These are phyloP conservation scores for Thalassophryne amazonica DNA, from an alignment of 2,797 vertebrate genomes.

Conservation along the genomic window DNA sequence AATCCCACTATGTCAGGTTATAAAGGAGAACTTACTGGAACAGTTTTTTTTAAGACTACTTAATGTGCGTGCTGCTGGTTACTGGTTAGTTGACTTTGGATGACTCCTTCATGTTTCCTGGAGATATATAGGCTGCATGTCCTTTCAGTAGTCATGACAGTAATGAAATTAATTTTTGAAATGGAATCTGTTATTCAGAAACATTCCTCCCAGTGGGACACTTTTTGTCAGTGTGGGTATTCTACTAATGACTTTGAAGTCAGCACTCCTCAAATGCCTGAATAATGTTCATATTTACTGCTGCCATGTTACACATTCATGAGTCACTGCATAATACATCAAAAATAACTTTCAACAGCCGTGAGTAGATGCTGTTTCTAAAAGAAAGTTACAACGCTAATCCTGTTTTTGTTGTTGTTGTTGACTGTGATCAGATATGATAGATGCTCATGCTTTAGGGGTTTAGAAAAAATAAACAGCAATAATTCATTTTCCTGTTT, in stretches of 20 bases:
- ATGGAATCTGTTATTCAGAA: background rate
- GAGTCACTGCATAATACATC: background rate
- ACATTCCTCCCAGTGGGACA: background rate
- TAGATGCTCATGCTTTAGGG: no score
- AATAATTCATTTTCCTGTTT: no score
- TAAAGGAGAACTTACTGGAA: background rate
- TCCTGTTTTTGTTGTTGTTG: background rate
- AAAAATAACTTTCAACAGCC: background rate
- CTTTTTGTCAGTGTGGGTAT: background rate
- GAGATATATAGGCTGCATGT: background rate
- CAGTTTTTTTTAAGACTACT: no score
- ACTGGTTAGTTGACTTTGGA: no score
- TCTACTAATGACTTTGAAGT: background rate
- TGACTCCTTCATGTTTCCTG: no score
- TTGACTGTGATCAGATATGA: background rate
- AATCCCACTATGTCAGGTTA: conserved; percentile 5
- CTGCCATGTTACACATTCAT: background rate
- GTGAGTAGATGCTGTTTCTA: background rate
- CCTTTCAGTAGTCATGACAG: background rate
- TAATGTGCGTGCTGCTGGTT: no score
- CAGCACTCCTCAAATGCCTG: background rate
- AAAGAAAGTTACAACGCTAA: background rate
- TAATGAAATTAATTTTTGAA: no score
- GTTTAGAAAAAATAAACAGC: no score
- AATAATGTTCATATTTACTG: background rate